Base-by-base conservation (phyloP, 2,113 vertebrate genomes). In the Coregonus clupeaformis region DNA sequence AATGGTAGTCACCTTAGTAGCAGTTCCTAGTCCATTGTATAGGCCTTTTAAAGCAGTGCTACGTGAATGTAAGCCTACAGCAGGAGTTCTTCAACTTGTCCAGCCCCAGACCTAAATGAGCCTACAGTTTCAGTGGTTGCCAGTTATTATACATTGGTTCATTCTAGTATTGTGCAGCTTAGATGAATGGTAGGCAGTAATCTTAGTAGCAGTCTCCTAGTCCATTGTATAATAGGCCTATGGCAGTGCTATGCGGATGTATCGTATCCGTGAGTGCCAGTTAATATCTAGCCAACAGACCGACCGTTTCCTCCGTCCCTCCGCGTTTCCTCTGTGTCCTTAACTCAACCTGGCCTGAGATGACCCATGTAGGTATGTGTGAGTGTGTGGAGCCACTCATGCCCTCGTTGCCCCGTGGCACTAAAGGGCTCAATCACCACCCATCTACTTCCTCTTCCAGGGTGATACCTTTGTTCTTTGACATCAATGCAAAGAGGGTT, bases 391-490 rank as follows among this genome's bases (percentile, higher is more conserved):
- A 62, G 59, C 20, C 59, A n/a, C 59, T 42, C 36, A 42, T 14
- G 32, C 32, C 6, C 9, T 42, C 65, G n/a, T 2, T 69, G 79
- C 81, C 73, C 67, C 42, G 12, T 30, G 49, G 75, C 67, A 24
- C 65, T 29, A 57, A 18, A 9, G 62, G 63, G 12, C 22, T n/a
- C 85, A 86, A 90, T 88, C 89, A 82, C 85, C 85, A 79, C 71
- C 76, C 82, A 89, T 90, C 89, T 87, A 52, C 84, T 89, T 89
- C 82, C 89, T 81, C 67, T 73, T 79, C 76, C 85, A 76, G 71
- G 45, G 77, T 82, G 74, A 87, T 76, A 79, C 82, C 84, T 92
- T 91, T 90, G 89, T 91, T 92, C 88, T 91, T 84, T 89, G 83
- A 84, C 89, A 82, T 87, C 71, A 84, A 86, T 86, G 86, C 85